Evolutionary conservation across 2,113 vertebrate genomes (phyloP), one percentile per base, ranked within the genome.

Genomic region (Nymphicus hollandicus): DNA sequence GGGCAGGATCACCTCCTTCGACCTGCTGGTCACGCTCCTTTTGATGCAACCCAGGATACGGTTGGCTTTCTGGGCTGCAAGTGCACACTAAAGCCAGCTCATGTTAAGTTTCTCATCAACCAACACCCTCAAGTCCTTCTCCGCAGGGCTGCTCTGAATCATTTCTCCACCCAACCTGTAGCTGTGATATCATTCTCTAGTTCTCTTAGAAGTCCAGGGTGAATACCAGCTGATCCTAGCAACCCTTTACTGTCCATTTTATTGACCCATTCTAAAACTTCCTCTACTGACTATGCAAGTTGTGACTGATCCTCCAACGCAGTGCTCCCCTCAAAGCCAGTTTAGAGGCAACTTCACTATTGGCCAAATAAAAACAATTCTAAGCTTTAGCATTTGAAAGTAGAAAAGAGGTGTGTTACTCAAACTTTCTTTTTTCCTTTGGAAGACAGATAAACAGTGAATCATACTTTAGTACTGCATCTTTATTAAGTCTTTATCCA

Each of bases 241-340:
- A 94, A 93, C 92, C 92, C 93, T 92, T 94, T 90, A 82, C 88
- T 83, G 79, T 88, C 64, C 88, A 93, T 52, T 90, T 94, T 72
- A 94, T 31, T 80, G 63, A 73, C 46, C 76, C 90, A 72, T 52
- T 69, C 49, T 58, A 88, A 88, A 95, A 72, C 3, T 52, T 77
- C 37, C 61, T 86, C 79, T 93, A 61, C n/a, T 80, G 49, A 89
- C 53, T 60, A 49, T 11, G 12, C 20, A 76, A n/a, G 24, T 31
- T 49, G 29, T 4, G 17, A 86, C 80, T 90, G 66, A 76, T 49
- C 27, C 10, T 65, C n/a, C 33, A 72, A 6, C 0, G 0, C 19
- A 41, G 10, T 25, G 35, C 31, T 65, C 15, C 10, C 27, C 18
- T 1, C 27, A 61, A 61, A 91, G 71, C 15, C 24, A 56, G 12